Evolutionary conservation across 2,797 vertebrate species (phyloP).

Genomic region (Gambusia yucatana): DNA sequence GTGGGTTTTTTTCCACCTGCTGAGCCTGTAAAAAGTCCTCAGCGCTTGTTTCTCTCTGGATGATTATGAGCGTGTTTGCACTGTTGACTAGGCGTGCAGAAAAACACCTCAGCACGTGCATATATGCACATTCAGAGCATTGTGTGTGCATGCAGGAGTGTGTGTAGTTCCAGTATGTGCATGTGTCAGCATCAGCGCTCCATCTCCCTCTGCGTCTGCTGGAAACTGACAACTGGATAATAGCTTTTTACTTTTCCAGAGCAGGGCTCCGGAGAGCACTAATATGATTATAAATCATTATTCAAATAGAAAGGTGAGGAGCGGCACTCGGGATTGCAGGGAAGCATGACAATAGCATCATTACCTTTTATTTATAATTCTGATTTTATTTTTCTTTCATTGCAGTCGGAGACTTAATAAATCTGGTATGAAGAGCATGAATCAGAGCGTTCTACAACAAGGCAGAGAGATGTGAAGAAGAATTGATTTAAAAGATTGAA

Average conservation of each 20-base stretch:
- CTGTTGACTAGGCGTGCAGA: conserved; percentile 41
- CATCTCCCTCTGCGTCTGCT: conserved; percentile 82
- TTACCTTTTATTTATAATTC: conserved; percentile 88
- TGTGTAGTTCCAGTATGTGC: conserved; percentile 57
- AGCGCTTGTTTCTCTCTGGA: conserved; percentile 8
- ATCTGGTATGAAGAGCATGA: conserved; percentile 32
- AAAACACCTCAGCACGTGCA: conserved; percentile 26
- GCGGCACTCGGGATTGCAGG: conserved; percentile 85
- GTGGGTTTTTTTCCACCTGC: conserved; percentile 75
- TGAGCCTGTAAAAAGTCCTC: conserved; percentile 70
- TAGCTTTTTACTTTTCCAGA: conserved; percentile 96
- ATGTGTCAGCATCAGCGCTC: conserved; percentile 84
- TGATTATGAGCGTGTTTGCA: conserved; percentile 29
- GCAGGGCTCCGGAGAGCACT: conserved; percentile 89
- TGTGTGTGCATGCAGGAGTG: conserved; percentile 26
- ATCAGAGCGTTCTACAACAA: conserved; percentile 36
- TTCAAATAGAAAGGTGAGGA: conserved; percentile 93
- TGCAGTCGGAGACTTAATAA: conserved; percentile 78
- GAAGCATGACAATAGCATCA: conserved; percentile 91
- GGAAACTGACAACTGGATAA: conserved; percentile 94
- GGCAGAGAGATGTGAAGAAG: conserved; percentile 11
- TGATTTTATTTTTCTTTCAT: conserved; percentile 63
- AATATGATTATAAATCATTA: conserved; percentile 98
- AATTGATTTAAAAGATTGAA: conserved; percentile 1
- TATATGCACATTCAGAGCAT: conserved; percentile 24